Percentiles rank a stretch among this genome's conserved stretches.
phyloP scores from a whole-genome alignment of 2,113 vertebrate species.

The Python bivittatus region DNA sequence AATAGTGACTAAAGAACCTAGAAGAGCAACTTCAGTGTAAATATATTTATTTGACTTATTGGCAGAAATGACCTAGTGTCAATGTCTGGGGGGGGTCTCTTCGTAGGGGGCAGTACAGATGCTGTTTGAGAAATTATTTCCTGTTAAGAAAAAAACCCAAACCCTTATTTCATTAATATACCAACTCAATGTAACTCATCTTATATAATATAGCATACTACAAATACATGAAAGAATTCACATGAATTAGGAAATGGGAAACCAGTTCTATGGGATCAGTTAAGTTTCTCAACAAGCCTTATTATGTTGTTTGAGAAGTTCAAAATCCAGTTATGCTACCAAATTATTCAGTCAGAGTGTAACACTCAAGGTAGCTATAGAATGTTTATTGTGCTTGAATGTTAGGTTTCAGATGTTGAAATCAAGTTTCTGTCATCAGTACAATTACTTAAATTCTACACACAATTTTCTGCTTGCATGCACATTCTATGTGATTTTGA shows the following conservation, averaged over 20 bases:
- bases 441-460: neutral
- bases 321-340: neutral
- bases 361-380: neutral
- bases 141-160: neutral
- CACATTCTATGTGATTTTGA: neutral
- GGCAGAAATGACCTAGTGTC: neutral
- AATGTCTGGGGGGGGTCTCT: neutral
- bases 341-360: neutral
- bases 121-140: neutral
- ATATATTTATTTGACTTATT: neutral
- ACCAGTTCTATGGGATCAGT: neutral
- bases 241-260: neutral
- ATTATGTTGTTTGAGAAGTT: neutral
- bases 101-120: neutral
- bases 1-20: neutral
- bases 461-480: neutral
- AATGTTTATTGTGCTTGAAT: neutral
- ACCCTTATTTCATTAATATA: neutral
- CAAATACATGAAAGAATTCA: neutral
- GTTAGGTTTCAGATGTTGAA: neutral
- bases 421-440: neutral
- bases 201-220: neutral
- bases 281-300: neutral
- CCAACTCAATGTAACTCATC: neutral
- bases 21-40: neutral